Percentiles rank a stretch among this genome's conserved stretches.
These are phyloP conservation scores for Heptranchias perlo DNA, from an alignment of 2,113 vertebrate species.

Conservation along the genomic window DNA sequence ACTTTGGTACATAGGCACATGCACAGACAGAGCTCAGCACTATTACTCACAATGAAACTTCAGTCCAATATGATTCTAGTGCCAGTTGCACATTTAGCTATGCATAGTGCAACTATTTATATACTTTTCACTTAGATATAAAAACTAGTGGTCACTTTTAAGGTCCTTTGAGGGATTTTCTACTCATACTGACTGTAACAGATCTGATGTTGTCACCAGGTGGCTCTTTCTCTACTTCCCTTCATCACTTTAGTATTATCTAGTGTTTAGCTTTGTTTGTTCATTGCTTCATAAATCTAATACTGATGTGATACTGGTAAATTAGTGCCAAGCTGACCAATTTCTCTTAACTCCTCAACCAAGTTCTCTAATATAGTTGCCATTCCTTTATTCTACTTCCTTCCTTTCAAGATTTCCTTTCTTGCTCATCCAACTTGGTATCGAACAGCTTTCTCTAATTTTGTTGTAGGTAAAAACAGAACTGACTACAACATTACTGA, in stretches of 20 bases:
- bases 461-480: neutral
- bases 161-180: neutral
- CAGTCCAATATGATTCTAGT: neutral
- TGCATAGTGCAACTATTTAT: neutral
- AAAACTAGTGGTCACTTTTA: neutral
- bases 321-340: neutral
- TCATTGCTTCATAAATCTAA: neutral
- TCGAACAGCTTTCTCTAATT: neutral
- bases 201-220: neutral
- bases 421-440: neutral
- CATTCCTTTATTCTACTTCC: neutral
- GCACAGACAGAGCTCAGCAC: neutral
- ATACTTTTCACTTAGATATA: neutral
- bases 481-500: neutral
- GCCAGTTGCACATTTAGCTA: neutral
- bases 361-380: neutral
- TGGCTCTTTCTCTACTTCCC: neutral
- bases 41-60: neutral
- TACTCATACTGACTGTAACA: neutral
- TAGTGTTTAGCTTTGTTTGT: neutral
- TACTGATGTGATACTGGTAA: neutral
- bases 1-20: neutral
- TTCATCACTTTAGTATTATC: neutral
- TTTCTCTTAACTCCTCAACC: neutral
- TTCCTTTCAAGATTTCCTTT: neutral